phyloP scores from a whole-genome alignment of 2,113 vertebrate genomes.

The Paralichthys olivaceus region DNA sequence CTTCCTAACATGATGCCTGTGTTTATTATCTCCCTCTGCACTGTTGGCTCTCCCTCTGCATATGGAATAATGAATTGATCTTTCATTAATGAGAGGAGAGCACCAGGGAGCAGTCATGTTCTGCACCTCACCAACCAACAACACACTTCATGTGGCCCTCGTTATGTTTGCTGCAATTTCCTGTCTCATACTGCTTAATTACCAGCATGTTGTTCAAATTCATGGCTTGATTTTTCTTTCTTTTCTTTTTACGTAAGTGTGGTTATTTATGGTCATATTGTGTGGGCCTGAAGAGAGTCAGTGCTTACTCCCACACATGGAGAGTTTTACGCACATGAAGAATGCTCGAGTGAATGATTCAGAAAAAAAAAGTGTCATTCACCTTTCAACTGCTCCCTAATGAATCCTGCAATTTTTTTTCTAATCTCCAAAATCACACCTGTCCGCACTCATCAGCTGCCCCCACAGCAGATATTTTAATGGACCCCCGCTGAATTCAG shows the following conservation, averaged over 20 bases:
- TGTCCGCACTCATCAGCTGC: conserved; percentile 37
- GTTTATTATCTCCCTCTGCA: conserved; percentile 30
- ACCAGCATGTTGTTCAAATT: conserved; percentile 1
- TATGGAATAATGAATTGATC: conserved; percentile 67
- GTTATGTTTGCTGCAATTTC: conserved; percentile 1
- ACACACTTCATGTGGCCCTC: conserved; percentile 30
- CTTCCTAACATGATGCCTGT: conserved; percentile 47
- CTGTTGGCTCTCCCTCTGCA: conserved; percentile 54
- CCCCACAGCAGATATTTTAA: conserved; percentile 29
- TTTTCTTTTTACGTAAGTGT: conserved; percentile 57
- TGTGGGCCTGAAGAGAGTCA: conserved; percentile 71
- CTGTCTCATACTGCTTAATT: background rate
- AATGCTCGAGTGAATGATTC: conserved; percentile 68
- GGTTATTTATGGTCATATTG: conserved; percentile 68
- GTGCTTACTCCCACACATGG: conserved; percentile 64
- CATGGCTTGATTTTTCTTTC: conserved; percentile 24
- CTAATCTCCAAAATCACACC: conserved; percentile 49
- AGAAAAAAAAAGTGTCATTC: conserved; percentile 61
- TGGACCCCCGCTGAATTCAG: conserved; percentile 35
- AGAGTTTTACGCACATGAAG: conserved; percentile 68
- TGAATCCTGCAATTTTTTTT: background rate
- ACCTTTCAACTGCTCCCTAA: conserved; percentile 68
- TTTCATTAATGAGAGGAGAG: conserved; percentile 63
- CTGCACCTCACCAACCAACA: conserved; percentile 39
- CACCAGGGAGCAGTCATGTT: conserved; percentile 53